These are phyloP conservation scores for Eulemur albifrons DNA, from an alignment of 2,797 vertebrate genomes.

Conservation along the genomic window DNA sequence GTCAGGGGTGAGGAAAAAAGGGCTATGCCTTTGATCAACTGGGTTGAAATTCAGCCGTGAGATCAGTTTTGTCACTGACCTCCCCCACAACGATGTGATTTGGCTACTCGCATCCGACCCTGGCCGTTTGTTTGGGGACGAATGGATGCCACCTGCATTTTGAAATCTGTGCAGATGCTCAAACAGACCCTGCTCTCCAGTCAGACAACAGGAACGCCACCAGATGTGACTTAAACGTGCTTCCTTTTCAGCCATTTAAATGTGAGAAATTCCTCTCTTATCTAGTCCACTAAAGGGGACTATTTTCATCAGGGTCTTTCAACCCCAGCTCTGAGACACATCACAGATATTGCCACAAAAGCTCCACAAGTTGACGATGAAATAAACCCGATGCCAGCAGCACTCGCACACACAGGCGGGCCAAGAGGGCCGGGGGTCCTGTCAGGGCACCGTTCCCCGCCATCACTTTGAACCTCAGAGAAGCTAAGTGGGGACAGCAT, in stretches of 20 bases:
- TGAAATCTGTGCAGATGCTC: neutral
- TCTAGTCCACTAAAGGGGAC: neutral
- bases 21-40: neutral
- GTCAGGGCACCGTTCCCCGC: neutral
- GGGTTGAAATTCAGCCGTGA: neutral
- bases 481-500: constrained; percentile 11
- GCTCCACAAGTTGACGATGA: neutral
- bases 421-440: neutral
- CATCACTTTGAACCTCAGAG: constrained; percentile 27
- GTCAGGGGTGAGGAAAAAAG: neutral
- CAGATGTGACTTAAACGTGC: neutral
- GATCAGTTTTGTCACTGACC: neutral
- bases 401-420: neutral
- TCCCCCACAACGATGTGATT: neutral
- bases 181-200: neutral
- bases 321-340: constrained; percentile 40
- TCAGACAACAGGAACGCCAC: neutral
- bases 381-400: neutral
- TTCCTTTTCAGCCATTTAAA: neutral
- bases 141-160: neutral
- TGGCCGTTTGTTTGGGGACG: neutral
- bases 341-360: constrained; percentile 31
- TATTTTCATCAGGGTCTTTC: constrained; percentile 56
- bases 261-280: neutral
- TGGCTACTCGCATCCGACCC: neutral